These are phyloP conservation scores for Temnothorax ravouxi DNA, from an alignment of 2,888 invertebrate genomes.

Conservation along the genomic window DNA sequence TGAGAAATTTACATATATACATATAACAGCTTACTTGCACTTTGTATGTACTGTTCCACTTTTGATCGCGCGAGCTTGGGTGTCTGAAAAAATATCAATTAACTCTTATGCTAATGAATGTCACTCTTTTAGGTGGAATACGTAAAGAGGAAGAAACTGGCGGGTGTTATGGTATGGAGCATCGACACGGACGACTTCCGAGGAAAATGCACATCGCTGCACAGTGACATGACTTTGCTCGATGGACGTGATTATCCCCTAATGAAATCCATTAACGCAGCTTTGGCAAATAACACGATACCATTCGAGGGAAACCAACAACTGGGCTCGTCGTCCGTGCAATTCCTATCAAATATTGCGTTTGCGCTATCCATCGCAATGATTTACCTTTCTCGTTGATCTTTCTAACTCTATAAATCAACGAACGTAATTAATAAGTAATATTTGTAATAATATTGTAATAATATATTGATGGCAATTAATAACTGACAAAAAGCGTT, in stretches of 20 bases:
- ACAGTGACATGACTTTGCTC: slow-evolving; percentile 68
- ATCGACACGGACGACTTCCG: slow-evolving; percentile 95
- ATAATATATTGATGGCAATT: slow-evolving; percentile 4
- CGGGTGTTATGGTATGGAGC: slow-evolving; percentile 96
- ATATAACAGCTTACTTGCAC: not conserved
- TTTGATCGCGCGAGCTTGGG: not conserved
- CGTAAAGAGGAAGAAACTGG: slow-evolving; percentile 86
- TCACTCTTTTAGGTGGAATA: slow-evolving; percentile 72
- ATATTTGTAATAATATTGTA: slow-evolving; percentile 14
- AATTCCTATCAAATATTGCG: not conserved
- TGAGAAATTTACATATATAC: not conserved
- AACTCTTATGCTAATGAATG: slow-evolving; percentile 10
- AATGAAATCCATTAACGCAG: slow-evolving; percentile 91
- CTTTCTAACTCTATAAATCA: not conserved
- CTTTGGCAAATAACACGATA: slow-evolving; percentile 86
- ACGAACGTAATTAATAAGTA: not conserved
- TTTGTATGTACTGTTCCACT: not conserved
- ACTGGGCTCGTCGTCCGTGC: not conserved
- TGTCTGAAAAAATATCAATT: slow-evolving; percentile 17
- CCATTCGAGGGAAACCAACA: not conserved
- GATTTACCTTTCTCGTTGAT: slow-evolving; percentile 21
- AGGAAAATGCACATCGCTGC: slow-evolving; percentile 88
- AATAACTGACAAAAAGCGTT: slow-evolving; percentile 1
- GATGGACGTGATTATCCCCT: slow-evolving; percentile 89
- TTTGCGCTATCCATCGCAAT: slow-evolving; percentile 4